Evolutionary conservation across 2,113 vertebrate species (phyloP), one percentile per base, ranked within the genome.

Genomic region (Trematomus loennbergii): DNA sequence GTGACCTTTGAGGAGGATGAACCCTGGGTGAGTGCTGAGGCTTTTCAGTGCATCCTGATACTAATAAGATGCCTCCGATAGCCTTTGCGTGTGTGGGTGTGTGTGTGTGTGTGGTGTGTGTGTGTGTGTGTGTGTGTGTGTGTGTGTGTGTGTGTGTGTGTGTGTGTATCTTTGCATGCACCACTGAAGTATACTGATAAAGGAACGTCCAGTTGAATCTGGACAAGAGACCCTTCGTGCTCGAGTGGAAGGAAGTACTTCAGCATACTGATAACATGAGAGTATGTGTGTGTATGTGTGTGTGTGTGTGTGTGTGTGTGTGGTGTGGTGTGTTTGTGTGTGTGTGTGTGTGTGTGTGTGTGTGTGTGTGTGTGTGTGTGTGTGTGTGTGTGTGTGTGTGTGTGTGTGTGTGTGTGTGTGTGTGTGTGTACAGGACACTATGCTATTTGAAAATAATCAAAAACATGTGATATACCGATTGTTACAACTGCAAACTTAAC

Each of bases 1-100:
- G 71, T 89, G 83, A 92, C 88, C 91, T 83, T 75, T 74, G 74
- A 87, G 71, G 79, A 86, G 67, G 79, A 83, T 86, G 90, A 91
- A 84, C 77, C 82, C 85, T 59, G 80, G 43, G 76, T 87, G 76
- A 86, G 33, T 40, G 76, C 59, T 49, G 75, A 85, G 52, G 55
- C 58, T 83, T 83, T 25, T 85, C 74, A 70, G 48, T 57, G 64
- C 86, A 87, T 89, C 87, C 84, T 85, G 86, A 87, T 9, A 20
- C 75, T 68, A 80, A 84, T 67, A 78, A 73, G 83, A 82, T 62
- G 72, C 62, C 77, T 84, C 73, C 0, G 46, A 62, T 61, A 79
- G 61, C 68, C 50, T 10, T 81, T 69, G 71, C 61, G 46, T 75
- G 69, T 22, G 69, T 22, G 2, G 22, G 22, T 36, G 46, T 50